Percentiles rank a stretch among this genome's conserved stretches.
Evolutionary conservation across 2,888 invertebrate species (phyloP).

Genomic region (Stomorhina lunata): DNA sequence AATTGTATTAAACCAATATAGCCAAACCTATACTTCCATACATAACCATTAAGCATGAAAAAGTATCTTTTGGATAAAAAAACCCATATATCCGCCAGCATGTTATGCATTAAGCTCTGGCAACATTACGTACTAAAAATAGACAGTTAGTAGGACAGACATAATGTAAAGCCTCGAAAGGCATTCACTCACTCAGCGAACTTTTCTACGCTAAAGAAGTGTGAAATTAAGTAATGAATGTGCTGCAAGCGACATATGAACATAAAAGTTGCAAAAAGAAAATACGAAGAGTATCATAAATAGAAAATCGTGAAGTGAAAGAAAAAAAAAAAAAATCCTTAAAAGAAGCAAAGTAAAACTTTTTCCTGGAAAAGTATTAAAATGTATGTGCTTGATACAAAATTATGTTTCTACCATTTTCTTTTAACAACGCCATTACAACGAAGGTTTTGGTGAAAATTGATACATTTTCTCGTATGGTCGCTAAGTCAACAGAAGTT

Average conservation of each 20-base stretch:
- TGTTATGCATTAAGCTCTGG: constrained; percentile 2
- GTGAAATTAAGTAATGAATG: constrained; percentile 60
- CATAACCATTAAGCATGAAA: not conserved
- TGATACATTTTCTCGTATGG: too few species aligned
- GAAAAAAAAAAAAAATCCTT: constrained; percentile 6
- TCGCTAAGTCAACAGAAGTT: too few species aligned
- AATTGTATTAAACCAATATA: constrained; percentile 9
- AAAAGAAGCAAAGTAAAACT: too few species aligned
- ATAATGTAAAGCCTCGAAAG: not conserved
- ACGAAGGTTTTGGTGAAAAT: too few species aligned
- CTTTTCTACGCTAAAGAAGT: constrained; percentile 53
- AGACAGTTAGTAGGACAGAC: constrained; percentile 6
- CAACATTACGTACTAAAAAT: not conserved
- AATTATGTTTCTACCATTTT: too few species aligned
- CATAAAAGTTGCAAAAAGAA: constrained; percentile 1
- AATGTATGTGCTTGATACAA: too few species aligned
- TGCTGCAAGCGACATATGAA: constrained; percentile 49
- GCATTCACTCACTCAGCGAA: not conserved
- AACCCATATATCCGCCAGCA: not conserved
- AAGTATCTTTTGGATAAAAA: not conserved
- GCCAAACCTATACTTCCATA: not conserved
- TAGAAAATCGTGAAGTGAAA: not conserved
- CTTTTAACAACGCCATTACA: too few species aligned
- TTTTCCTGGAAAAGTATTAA: too few species aligned
- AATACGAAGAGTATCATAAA: not conserved